Conservation (phyloP, 2,797 vertebrate genomes). For the Oophaga sylvatica region DNA sequence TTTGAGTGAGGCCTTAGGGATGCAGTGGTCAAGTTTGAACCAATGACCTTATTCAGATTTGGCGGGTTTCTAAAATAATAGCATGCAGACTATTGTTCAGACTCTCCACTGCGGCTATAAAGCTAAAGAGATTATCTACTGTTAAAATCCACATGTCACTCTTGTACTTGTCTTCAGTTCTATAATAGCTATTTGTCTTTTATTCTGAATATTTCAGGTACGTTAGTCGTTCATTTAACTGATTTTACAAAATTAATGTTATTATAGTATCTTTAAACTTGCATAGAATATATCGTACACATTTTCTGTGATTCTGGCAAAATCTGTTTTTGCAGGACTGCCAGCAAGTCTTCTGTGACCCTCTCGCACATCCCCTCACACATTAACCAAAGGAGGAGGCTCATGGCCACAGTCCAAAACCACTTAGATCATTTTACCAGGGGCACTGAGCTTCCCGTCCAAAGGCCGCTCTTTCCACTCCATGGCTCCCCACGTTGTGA, state of each 20-base stretch:
- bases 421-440: constrained; percentile 88
- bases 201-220: neutral
- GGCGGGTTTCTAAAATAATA: neutral
- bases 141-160: neutral
- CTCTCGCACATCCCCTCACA: constrained; percentile 64
- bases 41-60: neutral
- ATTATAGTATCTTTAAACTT: neutral
- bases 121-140: neutral
- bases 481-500: constrained; percentile 78
- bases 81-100: neutral
- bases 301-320: constrained; percentile 27
- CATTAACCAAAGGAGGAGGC: constrained; percentile 65
- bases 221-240: neutral
- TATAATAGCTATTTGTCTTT: neutral
- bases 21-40: too few relatives aligned
- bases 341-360: constrained; percentile 67
- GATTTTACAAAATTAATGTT: neutral
- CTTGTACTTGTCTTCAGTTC: neutral
- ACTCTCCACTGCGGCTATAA: neutral
- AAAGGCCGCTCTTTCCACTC: constrained; percentile 75
- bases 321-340: constrained; percentile 53
- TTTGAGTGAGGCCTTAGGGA: too few relatives aligned
- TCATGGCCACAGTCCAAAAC: constrained; percentile 80
- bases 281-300: constrained; percentile 17
- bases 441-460: constrained; percentile 72